Conservation (phyloP, 2,888 invertebrate species). For the Nebria salina region DNA sequence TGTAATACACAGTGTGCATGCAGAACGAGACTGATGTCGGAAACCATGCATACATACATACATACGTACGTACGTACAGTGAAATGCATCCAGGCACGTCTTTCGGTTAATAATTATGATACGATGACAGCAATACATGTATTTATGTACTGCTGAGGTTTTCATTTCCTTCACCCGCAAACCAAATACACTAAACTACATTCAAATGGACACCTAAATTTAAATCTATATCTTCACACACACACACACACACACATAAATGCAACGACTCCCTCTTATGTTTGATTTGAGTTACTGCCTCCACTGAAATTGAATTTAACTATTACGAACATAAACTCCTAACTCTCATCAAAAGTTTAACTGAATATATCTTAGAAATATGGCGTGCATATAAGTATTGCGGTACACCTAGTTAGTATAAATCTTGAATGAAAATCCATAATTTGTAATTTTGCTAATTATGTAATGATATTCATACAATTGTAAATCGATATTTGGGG, state of each 20-base stretch:
- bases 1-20: slow-evolving; percentile 7
- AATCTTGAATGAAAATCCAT: not conserved
- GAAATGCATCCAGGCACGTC: not conserved
- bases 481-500: not conserved
- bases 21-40: not conserved
- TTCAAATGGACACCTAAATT: not conserved
- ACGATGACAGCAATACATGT: not conserved
- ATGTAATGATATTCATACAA: not conserved
- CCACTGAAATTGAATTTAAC: not conserved
- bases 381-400: not conserved
- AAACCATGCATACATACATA: not conserved
- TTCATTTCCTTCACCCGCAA: not conserved
- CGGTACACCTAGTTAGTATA: not conserved
- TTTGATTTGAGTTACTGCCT: not conserved
- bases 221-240: not conserved
- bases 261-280: not conserved
- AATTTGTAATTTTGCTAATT: not conserved
- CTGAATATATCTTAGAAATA: not conserved
- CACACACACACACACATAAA: not conserved
- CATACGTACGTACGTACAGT: not conserved
- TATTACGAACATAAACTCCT: not conserved
- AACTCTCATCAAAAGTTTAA: not conserved
- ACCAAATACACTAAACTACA: not conserved
- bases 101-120: not conserved
- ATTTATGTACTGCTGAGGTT: slow-evolving; percentile 1